Conservation (phyloP, 2,113 vertebrate genomes). For the Candoia aspera region DNA sequence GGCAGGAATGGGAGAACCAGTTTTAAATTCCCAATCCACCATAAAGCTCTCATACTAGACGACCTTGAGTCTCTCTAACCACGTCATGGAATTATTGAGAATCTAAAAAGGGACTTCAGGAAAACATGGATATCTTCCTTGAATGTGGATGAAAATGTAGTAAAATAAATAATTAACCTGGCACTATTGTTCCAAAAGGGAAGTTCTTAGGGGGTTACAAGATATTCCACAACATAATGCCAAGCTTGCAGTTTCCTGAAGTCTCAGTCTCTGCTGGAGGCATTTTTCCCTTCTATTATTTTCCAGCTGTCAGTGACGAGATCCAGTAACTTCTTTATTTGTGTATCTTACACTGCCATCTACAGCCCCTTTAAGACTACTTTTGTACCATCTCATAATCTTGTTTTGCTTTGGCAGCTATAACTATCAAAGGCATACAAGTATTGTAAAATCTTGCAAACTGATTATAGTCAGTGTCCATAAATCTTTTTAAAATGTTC, state of each 20-base stretch:
- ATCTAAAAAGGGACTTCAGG: not conserved
- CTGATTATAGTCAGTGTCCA: not conserved
- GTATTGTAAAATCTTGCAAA: not conserved
- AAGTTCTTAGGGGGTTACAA: not conserved
- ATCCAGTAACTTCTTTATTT: not conserved
- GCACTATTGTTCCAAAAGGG: not conserved
- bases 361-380: constrained; percentile 37
- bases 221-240: not conserved
- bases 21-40: not conserved
- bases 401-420: not conserved
- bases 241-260: not conserved
- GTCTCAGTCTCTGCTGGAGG: not conserved
- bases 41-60: not conserved
- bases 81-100: not conserved
- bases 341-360: constrained; percentile 58
- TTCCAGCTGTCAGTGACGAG: not conserved
- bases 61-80: not conserved
- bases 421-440: not conserved
- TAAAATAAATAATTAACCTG: not conserved
- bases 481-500: not conserved
- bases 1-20: not conserved
- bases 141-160: not conserved
- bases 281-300: not conserved
- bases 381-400: fast-evolving
- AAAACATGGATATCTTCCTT: not conserved